Conservation (phyloP, 2,113 vertebrate species). For the Thamnophis sirtalis region DNA sequence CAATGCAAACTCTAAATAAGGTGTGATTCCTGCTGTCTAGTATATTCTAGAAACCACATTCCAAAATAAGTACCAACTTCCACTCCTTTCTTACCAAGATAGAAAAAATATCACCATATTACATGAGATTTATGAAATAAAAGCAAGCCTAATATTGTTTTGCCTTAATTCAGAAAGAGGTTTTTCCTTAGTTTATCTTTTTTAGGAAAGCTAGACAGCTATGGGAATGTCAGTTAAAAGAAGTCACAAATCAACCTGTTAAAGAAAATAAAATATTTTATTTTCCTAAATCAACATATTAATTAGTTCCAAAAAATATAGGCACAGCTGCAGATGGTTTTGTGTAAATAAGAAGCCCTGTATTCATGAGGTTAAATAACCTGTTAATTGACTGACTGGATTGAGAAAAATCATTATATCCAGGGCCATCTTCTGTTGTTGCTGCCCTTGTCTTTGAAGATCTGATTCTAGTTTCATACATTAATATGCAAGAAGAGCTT, state of each 20-base stretch:
- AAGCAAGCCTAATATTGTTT: not conserved
- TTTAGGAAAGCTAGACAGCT: constrained; percentile 1
- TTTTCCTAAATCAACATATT: not conserved
- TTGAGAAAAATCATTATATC: not conserved
- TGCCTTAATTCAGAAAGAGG: not conserved
- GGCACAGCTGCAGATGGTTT: not conserved
- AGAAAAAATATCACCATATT: not conserved
- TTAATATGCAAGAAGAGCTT: not conserved
- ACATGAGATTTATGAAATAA: not conserved
- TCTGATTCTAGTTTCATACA: not conserved
- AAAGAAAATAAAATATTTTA: constrained; percentile 25
- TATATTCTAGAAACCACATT: not conserved
- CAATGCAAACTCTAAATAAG: constrained; percentile 7
- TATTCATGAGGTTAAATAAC: not conserved
- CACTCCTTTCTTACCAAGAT: not conserved
- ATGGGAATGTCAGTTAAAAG: not conserved
- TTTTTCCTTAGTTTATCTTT: not conserved
- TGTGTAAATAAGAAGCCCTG: not conserved
- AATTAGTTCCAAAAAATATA: not conserved
- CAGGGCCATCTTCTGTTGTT: not conserved
- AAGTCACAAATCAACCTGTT: constrained; percentile 31
- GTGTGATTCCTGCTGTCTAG: constrained; percentile 1
- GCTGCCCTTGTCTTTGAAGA: not conserved
- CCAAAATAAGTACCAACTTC: not conserved
- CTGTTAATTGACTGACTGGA: not conserved